A percentile compares a stretch with the other conserved stretches of the same genome.
phyloP scores from a whole-genome alignment of 2,797 vertebrate species.

The Brachymystax lenok region DNA sequence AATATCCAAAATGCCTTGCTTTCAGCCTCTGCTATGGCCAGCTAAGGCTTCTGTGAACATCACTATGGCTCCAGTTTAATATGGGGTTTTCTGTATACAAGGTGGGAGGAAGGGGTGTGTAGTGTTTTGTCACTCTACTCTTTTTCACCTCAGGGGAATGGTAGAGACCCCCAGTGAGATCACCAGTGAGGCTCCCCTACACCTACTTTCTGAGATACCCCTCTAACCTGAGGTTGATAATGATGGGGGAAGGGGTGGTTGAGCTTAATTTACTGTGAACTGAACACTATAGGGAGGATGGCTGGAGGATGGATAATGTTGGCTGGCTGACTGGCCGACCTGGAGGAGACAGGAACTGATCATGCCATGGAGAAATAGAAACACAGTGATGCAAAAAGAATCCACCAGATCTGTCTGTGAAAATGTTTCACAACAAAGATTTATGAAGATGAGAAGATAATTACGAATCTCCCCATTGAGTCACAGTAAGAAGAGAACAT shows the following conservation, averaged over 20 bases:
- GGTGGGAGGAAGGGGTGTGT: background rate
- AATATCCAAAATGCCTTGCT: constrained; percentile 20
- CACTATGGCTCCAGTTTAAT: background rate
- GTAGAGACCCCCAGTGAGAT: background rate
- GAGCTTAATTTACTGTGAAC: background rate
- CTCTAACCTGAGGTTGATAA: background rate
- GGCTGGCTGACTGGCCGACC: too few relatives aligned
- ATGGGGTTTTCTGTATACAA: too few relatives aligned
- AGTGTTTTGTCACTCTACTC: background rate
- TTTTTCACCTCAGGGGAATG: background rate
- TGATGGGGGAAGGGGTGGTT: background rate
- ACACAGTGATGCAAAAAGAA: background rate
- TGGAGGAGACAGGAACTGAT: background rate
- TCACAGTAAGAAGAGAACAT: constrained; percentile 42
- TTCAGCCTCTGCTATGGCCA: background rate
- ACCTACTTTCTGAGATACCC: background rate
- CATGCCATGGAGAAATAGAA: background rate
- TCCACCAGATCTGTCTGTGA: background rate
- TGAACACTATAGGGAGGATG: background rate
- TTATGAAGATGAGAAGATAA: background rate
- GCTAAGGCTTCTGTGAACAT: background rate
- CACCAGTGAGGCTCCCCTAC: background rate
- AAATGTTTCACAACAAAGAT: background rate
- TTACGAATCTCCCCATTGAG: background rate
- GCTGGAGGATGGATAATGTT: background rate